phyloP scores from a whole-genome alignment of 2,113 vertebrate genomes.

The Bombycilla garrulus region DNA sequence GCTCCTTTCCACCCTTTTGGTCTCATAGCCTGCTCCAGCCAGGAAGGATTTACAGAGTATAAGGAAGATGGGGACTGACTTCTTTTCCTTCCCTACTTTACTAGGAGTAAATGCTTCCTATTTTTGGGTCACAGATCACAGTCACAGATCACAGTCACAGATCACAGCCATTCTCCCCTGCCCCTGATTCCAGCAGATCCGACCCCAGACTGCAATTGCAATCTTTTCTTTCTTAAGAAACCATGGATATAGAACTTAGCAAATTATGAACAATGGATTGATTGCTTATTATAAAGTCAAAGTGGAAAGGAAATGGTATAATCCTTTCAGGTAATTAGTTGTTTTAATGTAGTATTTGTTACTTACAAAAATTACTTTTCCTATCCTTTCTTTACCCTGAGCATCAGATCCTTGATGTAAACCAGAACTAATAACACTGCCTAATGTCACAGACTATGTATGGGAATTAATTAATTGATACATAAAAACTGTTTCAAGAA shows the following conservation, averaged over 20 bases:
- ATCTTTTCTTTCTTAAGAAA: not conserved
- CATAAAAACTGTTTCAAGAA: not conserved
- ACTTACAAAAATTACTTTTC: not conserved
- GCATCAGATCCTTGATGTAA: not conserved
- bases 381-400: not conserved
- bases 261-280: not conserved
- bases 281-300: not conserved
- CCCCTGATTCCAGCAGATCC: not conserved
- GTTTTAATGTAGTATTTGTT: not conserved
- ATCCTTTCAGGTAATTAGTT: not conserved
- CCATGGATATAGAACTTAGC: not conserved
- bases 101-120: not conserved
- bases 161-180: not conserved
- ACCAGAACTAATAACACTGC: not conserved
- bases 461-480: not conserved
- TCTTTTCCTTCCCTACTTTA: not conserved
- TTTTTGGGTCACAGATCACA: not conserved
- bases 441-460: not conserved
- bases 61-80: not conserved
- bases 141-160: not conserved
- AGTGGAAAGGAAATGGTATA: not conserved
- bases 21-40: not conserved
- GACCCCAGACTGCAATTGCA: not conserved
- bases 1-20: not conserved
- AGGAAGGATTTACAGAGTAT: not conserved